A percentile compares a stretch with the other conserved stretches of the same genome.
Conservation (phyloP, 2,888 invertebrate genomes). For the Oasisia sp. region DNA sequence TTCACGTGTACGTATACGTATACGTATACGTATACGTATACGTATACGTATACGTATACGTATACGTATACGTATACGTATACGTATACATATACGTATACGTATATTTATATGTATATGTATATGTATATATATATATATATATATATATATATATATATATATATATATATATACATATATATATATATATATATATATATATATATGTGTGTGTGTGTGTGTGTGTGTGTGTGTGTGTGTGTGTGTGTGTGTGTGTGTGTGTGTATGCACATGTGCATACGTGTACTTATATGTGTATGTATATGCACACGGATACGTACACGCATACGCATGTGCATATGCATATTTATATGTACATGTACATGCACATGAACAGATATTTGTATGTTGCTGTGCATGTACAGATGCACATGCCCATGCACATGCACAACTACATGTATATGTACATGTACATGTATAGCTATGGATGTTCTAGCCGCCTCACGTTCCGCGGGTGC, state of each 20-base stretch:
- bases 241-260: not conserved
- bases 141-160: not conserved
- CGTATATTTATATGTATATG: not conserved
- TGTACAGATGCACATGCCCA: too few species aligned
- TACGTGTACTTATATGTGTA: not conserved
- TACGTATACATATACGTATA: not conserved
- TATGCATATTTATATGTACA: not conserved
- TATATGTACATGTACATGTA: not conserved
- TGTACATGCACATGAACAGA: too few species aligned
- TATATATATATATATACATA: not conserved
- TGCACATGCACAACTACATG: too few species aligned
- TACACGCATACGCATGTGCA: not conserved
- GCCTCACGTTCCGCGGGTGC: too few species aligned
- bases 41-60: not conserved
- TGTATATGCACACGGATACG: not conserved
- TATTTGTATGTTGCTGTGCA: too few species aligned
- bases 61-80: not conserved
- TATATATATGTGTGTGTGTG: too few species aligned
- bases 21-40: not conserved
- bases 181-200: not conserved
- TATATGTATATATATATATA: not conserved
- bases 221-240: too few species aligned
- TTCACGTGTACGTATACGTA: not conserved
- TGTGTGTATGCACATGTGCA: not conserved
- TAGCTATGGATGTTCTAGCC: not conserved